Conservation (phyloP, 2,888 invertebrate species). For the Ptychoptera albimana region DNA sequence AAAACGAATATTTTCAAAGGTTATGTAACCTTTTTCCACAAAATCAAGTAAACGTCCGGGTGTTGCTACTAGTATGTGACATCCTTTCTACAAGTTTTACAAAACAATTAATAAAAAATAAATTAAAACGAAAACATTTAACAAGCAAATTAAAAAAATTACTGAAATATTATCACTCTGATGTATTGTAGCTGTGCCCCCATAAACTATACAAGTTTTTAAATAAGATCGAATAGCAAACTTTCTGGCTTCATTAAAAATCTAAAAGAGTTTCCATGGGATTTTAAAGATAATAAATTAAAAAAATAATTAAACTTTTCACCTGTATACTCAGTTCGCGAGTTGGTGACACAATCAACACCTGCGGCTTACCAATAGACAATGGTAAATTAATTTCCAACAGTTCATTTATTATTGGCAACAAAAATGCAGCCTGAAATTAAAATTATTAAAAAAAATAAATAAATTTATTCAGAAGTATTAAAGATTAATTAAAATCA, state of each 20-base stretch:
- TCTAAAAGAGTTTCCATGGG: too few species aligned
- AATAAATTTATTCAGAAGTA: too few species aligned
- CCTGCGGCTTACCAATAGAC: conserved; percentile 53
- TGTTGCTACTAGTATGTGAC: conserved; percentile 93
- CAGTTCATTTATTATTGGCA: conserved; percentile 71
- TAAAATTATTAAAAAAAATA: too few species aligned
- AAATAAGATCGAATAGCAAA: conserved; percentile 61
- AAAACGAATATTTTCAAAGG: conserved; percentile 73
- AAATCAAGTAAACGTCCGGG: conserved; percentile 95
- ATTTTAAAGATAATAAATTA: too few species aligned
- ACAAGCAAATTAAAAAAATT: too few species aligned
- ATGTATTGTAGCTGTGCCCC: conserved; percentile 65
- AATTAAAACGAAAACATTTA: not conserved
- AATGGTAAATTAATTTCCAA: conserved; percentile 40
- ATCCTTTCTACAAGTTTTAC: conserved; percentile 45
- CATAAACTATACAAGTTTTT: conserved; percentile 63
- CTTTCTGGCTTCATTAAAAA: conserved; percentile 68
- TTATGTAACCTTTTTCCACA: conserved; percentile 80
- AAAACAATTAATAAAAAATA: conserved; percentile 10
- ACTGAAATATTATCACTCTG: conserved; percentile 45
- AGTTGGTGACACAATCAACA: conserved; percentile 77
- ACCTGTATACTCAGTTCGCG: conserved; percentile 74
- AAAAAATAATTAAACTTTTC: not conserved
- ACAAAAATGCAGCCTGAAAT: conserved; percentile 60
- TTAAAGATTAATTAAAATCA: too few species aligned